phyloP scores from a whole-genome alignment of 2,888 invertebrate species.

The Anorthoa munda region DNA sequence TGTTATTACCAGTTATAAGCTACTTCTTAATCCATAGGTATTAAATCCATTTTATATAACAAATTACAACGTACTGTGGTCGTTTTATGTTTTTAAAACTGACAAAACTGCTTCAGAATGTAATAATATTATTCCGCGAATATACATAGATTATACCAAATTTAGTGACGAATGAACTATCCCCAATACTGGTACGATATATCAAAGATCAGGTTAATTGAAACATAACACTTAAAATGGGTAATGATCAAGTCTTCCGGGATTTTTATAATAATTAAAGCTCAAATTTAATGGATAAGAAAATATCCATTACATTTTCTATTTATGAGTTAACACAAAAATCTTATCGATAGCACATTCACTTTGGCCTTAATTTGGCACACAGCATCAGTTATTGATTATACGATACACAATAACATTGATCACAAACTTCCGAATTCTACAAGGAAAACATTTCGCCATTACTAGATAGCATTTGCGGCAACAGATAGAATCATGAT shows the following conservation, averaged over 20 bases:
- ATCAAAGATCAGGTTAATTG: conserved; percentile 65
- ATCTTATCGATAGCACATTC: conserved; percentile 78
- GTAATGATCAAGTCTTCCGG: conserved; percentile 81
- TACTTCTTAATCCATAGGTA: conserved; percentile 83
- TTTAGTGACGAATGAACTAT: conserved; percentile 76
- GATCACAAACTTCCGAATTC: conserved; percentile 76
- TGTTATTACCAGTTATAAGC: conserved; percentile 80
- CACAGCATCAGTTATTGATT: conserved; percentile 77
- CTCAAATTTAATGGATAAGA: conserved; percentile 87
- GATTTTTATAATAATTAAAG: conserved; percentile 90
- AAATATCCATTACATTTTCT: conserved; percentile 78
- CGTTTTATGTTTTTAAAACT: conserved; percentile 73
- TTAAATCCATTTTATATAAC: conserved; percentile 83
- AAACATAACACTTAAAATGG: conserved; percentile 73
- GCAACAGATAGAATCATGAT: conserved; percentile 69
- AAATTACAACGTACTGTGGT: conserved; percentile 84
- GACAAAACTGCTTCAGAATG: conserved; percentile 76
- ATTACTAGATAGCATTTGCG: conserved; percentile 69
- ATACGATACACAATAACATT: conserved; percentile 76
- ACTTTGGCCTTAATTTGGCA: conserved; percentile 81
- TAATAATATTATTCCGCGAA: conserved; percentile 74
- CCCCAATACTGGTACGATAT: conserved; percentile 74
- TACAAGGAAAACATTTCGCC: conserved; percentile 71
- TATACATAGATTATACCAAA: conserved; percentile 78
- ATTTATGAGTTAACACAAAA: conserved; percentile 80